phyloP scores from a whole-genome alignment of 64 coral and sea anemone species.

The Porites lutea region DNA sequence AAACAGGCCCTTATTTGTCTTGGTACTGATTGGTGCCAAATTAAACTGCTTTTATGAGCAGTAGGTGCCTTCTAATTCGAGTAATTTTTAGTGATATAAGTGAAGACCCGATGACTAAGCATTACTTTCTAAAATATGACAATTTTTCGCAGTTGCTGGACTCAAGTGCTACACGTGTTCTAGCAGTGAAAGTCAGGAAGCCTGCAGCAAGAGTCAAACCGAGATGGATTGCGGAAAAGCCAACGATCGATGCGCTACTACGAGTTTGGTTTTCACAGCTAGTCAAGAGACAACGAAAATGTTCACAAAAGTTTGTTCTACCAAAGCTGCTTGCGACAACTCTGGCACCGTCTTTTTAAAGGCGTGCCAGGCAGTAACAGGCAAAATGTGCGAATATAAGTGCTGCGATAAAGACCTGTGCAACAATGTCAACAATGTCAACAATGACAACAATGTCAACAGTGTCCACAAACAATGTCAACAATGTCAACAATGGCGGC shows the following conservation, averaged over 20 bases:
- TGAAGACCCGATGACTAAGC: too few species aligned
- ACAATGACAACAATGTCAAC: too few species aligned
- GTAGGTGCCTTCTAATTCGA: too few species aligned
- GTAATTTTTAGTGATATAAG: too few species aligned
- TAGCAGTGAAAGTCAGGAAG: not conserved
- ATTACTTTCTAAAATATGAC: too few species aligned
- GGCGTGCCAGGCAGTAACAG: not conserved
- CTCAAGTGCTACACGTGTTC: not conserved
- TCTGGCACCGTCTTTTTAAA: not conserved
- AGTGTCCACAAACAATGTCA: too few species aligned
- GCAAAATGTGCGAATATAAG: not conserved
- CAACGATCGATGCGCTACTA: not conserved
- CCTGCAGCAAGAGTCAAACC: not conserved
- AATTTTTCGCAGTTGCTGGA: not conserved
- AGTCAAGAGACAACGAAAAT: not conserved
- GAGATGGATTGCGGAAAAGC: not conserved
- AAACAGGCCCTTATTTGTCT: too few species aligned
- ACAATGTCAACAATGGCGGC: not conserved
- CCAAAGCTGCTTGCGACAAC: not conserved
- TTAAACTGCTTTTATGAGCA: too few species aligned
- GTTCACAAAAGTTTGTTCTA: not conserved
- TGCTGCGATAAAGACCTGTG: conserved; percentile 14
- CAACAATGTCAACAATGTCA: too few species aligned
- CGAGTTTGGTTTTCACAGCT: not conserved
- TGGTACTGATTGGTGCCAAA: too few species aligned